phyloP scores from a whole-genome alignment of 2,797 vertebrate species.

The Danio tinwini region DNA sequence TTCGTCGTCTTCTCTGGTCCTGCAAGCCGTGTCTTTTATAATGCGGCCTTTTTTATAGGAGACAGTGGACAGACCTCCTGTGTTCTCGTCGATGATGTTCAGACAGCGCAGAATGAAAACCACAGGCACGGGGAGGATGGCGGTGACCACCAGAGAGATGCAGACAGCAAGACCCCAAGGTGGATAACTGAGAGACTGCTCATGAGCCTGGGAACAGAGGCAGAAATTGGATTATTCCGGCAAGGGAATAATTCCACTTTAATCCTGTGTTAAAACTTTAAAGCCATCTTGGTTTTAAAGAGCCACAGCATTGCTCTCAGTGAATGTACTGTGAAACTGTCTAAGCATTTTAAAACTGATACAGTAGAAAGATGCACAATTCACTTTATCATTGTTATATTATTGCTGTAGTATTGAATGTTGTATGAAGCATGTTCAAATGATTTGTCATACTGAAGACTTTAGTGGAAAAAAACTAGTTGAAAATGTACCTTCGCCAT shows the following conservation, averaged over 20 bases:
- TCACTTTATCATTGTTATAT: neutral
- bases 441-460: neutral
- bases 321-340: neutral
- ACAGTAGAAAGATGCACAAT: neutral
- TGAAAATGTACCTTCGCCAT: no score
- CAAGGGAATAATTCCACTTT: constrained; percentile 12
- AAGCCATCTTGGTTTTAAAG: constrained; percentile 8
- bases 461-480: neutral
- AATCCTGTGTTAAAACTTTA: constrained; percentile 4
- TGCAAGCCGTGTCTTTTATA: constrained; percentile 83
- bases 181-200: constrained; percentile 84
- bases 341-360: neutral
- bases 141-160: constrained; percentile 85
- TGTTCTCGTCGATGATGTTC: constrained; percentile 85
- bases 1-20: constrained; percentile 76
- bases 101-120: constrained; percentile 86
- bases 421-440: neutral
- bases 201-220: constrained; percentile 77
- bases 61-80: constrained; percentile 82
- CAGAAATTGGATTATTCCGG: constrained; percentile 10
- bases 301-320: neutral
- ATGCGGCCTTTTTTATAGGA: constrained; percentile 94
- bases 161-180: constrained; percentile 88
- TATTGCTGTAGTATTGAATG: neutral
- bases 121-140: constrained; percentile 89